Conservation (phyloP, 2,797 vertebrate species). For the Lepidocolaptes lacrymiger region DNA sequence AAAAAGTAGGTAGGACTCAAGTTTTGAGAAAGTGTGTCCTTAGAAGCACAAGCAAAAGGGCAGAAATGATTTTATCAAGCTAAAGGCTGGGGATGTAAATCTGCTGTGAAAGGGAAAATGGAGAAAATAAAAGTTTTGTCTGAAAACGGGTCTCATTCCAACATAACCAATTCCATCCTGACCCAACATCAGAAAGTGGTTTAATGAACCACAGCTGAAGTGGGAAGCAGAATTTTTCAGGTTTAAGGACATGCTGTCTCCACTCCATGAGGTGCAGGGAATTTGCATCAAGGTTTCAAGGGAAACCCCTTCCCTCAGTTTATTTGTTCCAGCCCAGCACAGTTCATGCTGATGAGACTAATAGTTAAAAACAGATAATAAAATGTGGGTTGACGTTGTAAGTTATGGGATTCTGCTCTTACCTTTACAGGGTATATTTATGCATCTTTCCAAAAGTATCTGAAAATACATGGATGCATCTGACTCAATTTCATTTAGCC, state of each 20-base stretch:
- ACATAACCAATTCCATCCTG: conserved; percentile 14
- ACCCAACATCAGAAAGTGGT: not conserved
- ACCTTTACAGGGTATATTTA: not conserved
- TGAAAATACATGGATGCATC: not conserved
- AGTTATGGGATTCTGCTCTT: not conserved
- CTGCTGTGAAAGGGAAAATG: not conserved
- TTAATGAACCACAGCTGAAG: conserved; percentile 47
- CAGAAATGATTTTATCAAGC: conserved; percentile 14
- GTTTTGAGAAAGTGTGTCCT: not conserved
- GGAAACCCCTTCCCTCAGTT: not conserved
- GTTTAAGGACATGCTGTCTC: not conserved
- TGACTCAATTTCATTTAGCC: not conserved
- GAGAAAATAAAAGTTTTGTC: conserved; percentile 18
- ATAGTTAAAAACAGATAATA: not conserved
- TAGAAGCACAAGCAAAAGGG: not conserved
- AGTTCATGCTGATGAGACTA: not conserved
- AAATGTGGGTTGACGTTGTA: not conserved
- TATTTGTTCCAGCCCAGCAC: not conserved
- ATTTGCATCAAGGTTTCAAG: not conserved
- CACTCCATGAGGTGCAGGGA: accelerated
- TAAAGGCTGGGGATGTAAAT: not conserved
- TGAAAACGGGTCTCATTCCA: not conserved
- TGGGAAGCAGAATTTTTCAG: not conserved
- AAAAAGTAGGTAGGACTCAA: not conserved
- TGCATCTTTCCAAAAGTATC: not conserved